Percentiles rank a stretch among this genome's conserved stretches.
Conservation (phyloP, 2,797 vertebrate genomes). For the Tamandua tetradactyla region DNA sequence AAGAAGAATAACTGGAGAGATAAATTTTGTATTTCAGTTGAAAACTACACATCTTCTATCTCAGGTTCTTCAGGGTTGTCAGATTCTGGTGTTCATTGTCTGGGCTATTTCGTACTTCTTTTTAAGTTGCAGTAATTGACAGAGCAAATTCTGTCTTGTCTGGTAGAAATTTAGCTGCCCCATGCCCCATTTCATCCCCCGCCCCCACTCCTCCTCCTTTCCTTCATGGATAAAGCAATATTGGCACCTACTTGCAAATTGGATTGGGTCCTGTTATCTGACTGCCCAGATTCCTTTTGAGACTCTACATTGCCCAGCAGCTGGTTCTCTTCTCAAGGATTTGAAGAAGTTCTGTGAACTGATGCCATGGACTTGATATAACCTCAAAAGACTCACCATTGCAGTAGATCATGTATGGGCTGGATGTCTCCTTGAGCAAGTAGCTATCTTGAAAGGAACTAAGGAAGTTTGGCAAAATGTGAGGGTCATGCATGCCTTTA, state of each 20-base stretch:
- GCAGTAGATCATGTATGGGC: background rate
- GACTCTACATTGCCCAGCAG: background rate
- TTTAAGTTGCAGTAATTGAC: background rate
- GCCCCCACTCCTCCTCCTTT: no score
- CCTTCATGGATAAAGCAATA: background rate
- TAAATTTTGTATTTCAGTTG: background rate
- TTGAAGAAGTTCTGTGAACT: background rate
- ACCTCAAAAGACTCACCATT: background rate
- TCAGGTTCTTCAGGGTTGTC: background rate
- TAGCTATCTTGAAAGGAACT: background rate
- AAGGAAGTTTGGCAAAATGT: background rate
- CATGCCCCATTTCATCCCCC: no score
- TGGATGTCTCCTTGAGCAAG: background rate
- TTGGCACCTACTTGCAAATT: background rate
- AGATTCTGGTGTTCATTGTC: background rate
- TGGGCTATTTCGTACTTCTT: background rate
- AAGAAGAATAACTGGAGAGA: background rate
- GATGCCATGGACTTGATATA: background rate
- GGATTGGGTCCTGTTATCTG: background rate
- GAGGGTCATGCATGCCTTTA: background rate
- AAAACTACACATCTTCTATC: background rate
- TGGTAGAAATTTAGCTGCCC: background rate
- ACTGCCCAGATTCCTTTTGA: background rate
- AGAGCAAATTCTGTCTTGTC: background rate
- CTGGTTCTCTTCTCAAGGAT: background rate